These are phyloP conservation scores for Drosophila fuyamai DNA, from an alignment of 1,140 invertebrate species.

Conservation along the genomic window DNA sequence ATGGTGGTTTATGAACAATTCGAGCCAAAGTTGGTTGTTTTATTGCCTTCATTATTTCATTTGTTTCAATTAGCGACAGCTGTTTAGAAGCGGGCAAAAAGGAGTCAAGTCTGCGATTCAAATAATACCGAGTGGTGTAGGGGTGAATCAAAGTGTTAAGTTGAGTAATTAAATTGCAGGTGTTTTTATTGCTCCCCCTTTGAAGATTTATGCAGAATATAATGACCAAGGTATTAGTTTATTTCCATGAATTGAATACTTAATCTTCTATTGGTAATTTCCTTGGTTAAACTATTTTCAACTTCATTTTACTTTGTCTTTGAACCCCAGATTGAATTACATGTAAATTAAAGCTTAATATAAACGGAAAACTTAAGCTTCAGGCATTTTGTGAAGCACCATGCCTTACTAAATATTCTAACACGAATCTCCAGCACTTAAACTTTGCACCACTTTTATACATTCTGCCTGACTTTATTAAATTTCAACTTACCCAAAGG, in stretches of 20 bases:
- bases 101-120: slow-evolving; percentile 13
- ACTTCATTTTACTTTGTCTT: too few species aligned
- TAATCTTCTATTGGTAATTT: too few species aligned
- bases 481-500: slow-evolving; percentile 2
- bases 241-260: too few species aligned
- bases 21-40: slow-evolving; percentile 46
- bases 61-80: slow-evolving; percentile 59
- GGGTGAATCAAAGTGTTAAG: slow-evolving; percentile 39
- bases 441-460: not conserved
- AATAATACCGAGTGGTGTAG: slow-evolving; percentile 9
- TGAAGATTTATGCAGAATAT: not conserved
- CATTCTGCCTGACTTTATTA: not conserved
- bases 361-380: not conserved
- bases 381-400: not conserved
- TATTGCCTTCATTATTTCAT: slow-evolving; percentile 56
- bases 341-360: not conserved
- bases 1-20: slow-evolving; percentile 55
- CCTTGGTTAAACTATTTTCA: too few species aligned
- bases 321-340: too few species aligned
- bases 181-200: not conserved
- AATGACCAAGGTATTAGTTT: too few species aligned
- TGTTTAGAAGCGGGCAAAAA: slow-evolving; percentile 19
- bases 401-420: not conserved
- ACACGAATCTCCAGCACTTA: not conserved
- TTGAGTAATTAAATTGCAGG: slow-evolving; percentile 16